Conservation (phyloP, 2,797 vertebrate species). For the Neopelma chrysocephalum region DNA sequence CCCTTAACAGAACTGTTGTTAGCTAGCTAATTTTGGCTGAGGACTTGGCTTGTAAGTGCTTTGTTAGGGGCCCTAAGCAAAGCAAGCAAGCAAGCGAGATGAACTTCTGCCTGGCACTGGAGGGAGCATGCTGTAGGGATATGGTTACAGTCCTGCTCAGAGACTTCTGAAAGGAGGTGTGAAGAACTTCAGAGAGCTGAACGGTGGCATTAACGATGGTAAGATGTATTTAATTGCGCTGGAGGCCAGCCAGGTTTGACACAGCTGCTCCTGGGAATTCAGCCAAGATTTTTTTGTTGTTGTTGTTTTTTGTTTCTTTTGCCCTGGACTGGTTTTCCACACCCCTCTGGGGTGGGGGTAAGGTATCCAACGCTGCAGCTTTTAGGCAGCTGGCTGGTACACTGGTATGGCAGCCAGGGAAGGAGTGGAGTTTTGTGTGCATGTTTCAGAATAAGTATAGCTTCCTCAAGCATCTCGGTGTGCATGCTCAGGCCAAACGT, state of each 20-base stretch:
- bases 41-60: not conserved
- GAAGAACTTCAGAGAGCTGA: not conserved
- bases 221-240: not conserved
- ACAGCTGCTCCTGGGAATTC: not conserved
- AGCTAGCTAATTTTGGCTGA: not conserved
- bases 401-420: not conserved
- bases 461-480: not conserved
- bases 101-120: not conserved
- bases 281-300: not conserved
- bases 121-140: not conserved
- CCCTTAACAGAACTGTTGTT: not conserved
- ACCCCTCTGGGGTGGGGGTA: not conserved
- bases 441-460: not conserved
- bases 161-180: not conserved
- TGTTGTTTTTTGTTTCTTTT: not conserved
- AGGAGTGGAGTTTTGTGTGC: not conserved
- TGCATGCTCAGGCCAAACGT: fast-evolving
- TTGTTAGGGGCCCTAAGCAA: not conserved
- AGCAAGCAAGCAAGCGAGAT: not conserved
- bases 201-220: not conserved
- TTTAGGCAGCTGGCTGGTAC: not conserved
- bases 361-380: not conserved
- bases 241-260: slow-evolving; percentile 1
- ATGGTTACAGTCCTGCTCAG: fast-evolving
- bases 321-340: not conserved